Conservation (phyloP, 2,113 vertebrate species). For the Periophthalmodon schlosseri region DNA sequence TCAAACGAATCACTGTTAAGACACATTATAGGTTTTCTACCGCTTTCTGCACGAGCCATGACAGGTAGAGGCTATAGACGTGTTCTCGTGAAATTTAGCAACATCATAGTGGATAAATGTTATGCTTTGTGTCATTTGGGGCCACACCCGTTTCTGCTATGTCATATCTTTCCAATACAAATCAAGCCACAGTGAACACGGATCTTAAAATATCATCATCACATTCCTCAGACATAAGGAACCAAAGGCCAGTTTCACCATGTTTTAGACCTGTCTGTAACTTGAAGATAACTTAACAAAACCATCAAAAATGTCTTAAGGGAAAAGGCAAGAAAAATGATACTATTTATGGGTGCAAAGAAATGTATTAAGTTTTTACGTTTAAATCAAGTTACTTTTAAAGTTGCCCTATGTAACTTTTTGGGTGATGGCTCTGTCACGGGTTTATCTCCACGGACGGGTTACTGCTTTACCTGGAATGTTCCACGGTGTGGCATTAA, state of each 20-base stretch:
- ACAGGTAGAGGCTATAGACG: constrained; percentile 64
- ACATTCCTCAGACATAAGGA: constrained; percentile 61
- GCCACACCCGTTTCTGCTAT: constrained; percentile 24
- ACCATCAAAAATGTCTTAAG: not conserved
- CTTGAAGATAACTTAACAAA: not conserved
- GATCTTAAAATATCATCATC: constrained; percentile 36
- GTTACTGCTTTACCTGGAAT: too few species aligned
- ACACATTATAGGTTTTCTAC: constrained; percentile 57
- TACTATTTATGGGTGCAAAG: not conserved
- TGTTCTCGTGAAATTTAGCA: constrained; percentile 55
- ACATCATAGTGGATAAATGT: constrained; percentile 41
- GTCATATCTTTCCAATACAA: not conserved
- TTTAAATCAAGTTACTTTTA: too few species aligned
- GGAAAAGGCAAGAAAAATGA: not conserved
- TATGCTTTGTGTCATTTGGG: constrained; percentile 19
- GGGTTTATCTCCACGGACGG: too few species aligned
- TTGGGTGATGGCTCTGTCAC: too few species aligned
- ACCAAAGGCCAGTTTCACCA: constrained; percentile 28
- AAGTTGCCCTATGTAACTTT: too few species aligned
- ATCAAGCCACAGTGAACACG: constrained; percentile 16
- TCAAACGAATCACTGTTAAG: constrained; percentile 24
- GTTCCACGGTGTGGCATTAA: too few species aligned
- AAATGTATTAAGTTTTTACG: too few species aligned
- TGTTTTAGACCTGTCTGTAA: constrained; percentile 2
- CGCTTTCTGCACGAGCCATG: constrained; percentile 69